These are phyloP conservation scores for Cheumatopsyche charites DNA, from an alignment of 1,140 invertebrate species.

Conservation along the genomic window DNA sequence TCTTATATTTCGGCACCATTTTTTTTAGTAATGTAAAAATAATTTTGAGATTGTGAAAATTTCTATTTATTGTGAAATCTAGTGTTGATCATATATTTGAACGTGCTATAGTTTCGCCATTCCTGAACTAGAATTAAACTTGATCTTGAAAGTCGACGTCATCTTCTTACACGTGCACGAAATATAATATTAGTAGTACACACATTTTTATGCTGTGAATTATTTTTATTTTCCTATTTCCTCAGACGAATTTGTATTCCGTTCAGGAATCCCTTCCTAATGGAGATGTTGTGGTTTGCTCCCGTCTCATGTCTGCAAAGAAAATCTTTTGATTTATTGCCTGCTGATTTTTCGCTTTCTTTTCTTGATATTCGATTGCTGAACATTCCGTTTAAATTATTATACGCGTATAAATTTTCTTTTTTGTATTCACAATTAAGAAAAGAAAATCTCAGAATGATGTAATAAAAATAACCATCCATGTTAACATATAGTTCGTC, in stretches of 20 bases:
- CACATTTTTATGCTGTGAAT: neutral
- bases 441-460: no score
- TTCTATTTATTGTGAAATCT: no score
- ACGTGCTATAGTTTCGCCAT: no score
- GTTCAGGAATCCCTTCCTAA: conserved; percentile 36
- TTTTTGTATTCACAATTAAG: no score
- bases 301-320: conserved; percentile 40
- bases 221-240: conserved; percentile 14
- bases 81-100: no score
- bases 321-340: conserved; percentile 47
- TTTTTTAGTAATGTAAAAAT: no score
- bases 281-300: conserved; percentile 44
- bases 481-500: no score
- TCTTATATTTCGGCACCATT: no score
- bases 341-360: conserved; percentile 11
- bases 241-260: conserved; percentile 45
- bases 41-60: no score
- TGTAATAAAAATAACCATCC: no score
- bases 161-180: neutral
- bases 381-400: conserved; percentile 12
- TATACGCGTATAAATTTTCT: no score
- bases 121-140: neutral
- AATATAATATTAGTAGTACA: neutral
- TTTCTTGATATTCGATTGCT: neutral
- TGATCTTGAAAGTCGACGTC: no score